phyloP scores from a whole-genome alignment of 2,888 invertebrate species.

The Ectropis crepuscularia region DNA sequence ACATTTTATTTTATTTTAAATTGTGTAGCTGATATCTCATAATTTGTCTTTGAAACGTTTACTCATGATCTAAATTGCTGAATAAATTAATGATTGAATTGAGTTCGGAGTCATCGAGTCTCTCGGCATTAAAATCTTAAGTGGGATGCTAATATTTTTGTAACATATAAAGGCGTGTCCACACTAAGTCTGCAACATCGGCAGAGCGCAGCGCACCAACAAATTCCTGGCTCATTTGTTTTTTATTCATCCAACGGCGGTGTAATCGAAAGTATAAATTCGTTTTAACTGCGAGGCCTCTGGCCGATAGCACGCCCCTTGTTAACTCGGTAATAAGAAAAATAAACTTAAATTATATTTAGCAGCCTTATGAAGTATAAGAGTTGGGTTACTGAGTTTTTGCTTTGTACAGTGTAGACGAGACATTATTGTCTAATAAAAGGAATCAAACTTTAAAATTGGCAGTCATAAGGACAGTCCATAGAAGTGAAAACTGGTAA shows the following conservation, averaged over 20 bases:
- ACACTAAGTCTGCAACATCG: constrained; percentile 49
- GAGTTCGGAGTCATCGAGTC: too few species aligned
- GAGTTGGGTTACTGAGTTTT: constrained; percentile 41
- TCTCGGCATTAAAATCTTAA: too few species aligned
- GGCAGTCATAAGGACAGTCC: not conserved
- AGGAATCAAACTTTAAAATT: too few species aligned
- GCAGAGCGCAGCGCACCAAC: constrained; percentile 75
- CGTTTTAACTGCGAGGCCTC: constrained; percentile 72
- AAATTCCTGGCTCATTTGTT: constrained; percentile 83
- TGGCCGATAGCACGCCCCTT: constrained; percentile 74
- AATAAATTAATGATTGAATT: too few species aligned
- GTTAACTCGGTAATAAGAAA: constrained; percentile 80
- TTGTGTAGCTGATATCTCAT: too few species aligned
- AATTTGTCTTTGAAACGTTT: too few species aligned
- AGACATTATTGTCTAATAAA: not conserved
- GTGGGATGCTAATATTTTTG: too few species aligned
- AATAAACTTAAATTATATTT: constrained; percentile 78
- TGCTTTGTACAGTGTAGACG: constrained; percentile 7
- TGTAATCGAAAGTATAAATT: constrained; percentile 84
- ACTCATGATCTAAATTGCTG: too few species aligned
- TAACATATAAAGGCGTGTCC: constrained; percentile 53
- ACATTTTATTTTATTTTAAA: too few species aligned
- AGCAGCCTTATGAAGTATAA: constrained; percentile 73
- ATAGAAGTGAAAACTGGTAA: not conserved
- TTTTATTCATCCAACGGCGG: constrained; percentile 79